Evolutionary conservation across 2,888 invertebrate species (phyloP).

Genomic region (Agrenia bidenticulata): DNA sequence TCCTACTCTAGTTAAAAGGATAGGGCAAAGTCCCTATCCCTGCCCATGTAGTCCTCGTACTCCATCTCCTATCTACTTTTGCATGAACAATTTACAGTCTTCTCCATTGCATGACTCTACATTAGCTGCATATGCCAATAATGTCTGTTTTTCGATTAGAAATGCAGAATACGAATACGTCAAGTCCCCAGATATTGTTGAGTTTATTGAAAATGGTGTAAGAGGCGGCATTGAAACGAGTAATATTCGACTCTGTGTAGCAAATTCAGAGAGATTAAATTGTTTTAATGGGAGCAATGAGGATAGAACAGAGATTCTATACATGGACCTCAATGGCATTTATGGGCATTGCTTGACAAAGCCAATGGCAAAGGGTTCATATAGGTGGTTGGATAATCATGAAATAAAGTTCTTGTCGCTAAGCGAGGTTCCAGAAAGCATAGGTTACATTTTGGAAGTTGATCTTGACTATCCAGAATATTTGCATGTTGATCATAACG

Average conservation of each 20-base stretch:
- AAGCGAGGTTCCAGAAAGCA: background rate
- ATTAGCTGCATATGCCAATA: no score
- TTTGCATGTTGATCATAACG: background rate
- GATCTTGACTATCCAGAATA: background rate
- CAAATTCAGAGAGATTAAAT: background rate
- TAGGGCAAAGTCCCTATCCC: no score
- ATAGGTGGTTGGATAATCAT: background rate
- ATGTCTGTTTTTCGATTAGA: no score
- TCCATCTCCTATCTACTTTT: no score
- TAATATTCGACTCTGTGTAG: background rate
- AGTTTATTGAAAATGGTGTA: background rate
- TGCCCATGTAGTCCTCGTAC: no score
- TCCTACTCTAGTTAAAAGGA: no score
- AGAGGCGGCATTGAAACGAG: background rate
- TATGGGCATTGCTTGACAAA: background rate
- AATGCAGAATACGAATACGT: background rate
- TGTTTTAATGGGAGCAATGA: background rate
- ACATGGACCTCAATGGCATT: background rate
- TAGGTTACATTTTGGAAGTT: background rate
- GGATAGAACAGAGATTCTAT: background rate
- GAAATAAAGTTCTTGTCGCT: background rate
- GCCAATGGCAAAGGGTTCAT: background rate
- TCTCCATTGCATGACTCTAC: no score
- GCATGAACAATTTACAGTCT: no score
- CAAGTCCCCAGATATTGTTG: background rate